These are phyloP conservation scores for Matsumurasca onukii DNA, from an alignment of 1,140 invertebrate species.

Conservation along the genomic window DNA sequence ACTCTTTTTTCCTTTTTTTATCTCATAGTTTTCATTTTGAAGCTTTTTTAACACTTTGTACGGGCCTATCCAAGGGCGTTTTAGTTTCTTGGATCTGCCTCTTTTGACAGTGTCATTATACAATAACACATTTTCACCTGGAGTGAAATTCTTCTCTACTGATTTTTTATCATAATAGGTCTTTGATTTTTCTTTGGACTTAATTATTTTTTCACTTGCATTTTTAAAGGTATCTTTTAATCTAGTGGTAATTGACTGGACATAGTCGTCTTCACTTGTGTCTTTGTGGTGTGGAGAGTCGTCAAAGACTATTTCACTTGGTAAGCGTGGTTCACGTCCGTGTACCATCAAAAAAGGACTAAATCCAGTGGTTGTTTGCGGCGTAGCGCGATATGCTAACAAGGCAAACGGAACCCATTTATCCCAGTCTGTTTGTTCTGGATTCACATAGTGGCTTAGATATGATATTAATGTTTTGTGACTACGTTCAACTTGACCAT, in stretches of 20 bases:
- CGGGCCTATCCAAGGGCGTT: conserved; percentile 1
- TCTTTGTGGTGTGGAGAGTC: too few relatives aligned
- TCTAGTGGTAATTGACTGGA: not conserved
- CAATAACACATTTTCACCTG: conserved; percentile 2
- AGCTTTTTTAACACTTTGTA: not conserved
- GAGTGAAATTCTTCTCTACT: not conserved
- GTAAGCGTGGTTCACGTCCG: too few relatives aligned
- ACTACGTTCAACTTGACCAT: conserved; percentile 44
- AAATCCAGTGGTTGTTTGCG: not conserved
- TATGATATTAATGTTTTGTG: conserved; percentile 45
- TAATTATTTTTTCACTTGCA: not conserved
- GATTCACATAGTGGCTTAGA: conserved; percentile 44
- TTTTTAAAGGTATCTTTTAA: not conserved
- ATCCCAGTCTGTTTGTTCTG: conserved; percentile 44
- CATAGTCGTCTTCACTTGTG: conserved; percentile 12
- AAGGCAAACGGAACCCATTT: conserved; percentile 32
- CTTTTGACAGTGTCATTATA: not conserved
- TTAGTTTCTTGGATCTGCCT: conserved; percentile 7
- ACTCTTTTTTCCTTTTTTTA: not conserved
- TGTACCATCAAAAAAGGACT: not conserved
- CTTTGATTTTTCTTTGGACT: not conserved
- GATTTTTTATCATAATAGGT: not conserved
- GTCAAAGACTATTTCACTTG: too few relatives aligned
- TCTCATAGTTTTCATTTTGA: conserved; percentile 3
- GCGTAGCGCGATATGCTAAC: conserved; percentile 22